phyloP scores from a whole-genome alignment of 2,797 vertebrate species.

The Adelosebastes latens region DNA sequence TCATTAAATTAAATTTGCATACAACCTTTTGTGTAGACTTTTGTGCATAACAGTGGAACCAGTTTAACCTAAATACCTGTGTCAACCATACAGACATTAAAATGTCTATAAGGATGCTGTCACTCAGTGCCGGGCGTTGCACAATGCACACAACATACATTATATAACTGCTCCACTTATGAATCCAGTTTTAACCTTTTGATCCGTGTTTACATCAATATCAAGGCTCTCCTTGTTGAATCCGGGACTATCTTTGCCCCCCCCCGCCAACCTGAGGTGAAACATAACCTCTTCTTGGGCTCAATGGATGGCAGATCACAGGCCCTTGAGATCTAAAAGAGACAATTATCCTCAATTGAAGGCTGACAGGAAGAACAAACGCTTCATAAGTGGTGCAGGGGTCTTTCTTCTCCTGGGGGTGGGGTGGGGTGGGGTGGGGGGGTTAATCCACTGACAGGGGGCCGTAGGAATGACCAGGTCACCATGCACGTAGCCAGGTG shows the following conservation, averaged over 20 bases:
- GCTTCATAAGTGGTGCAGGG: constrained; percentile 78
- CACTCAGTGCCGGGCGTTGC: background rate
- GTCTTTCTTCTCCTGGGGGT: constrained; percentile 62
- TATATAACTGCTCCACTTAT: background rate
- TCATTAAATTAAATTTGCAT: background rate
- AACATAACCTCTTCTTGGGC: constrained; percentile 74
- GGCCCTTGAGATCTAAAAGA: constrained; percentile 80
- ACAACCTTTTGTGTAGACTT: background rate
- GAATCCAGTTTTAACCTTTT: constrained; percentile 41
- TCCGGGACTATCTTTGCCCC: constrained; percentile 6
- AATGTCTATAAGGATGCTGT: background rate
- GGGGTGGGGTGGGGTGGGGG: constrained; percentile 14
- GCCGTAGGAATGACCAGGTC: constrained; percentile 70
- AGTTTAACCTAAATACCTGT: background rate
- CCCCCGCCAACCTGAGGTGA: constrained; percentile 55
- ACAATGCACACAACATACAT: background rate
- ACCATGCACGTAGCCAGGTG: constrained; percentile 47
- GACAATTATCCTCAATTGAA: constrained; percentile 87
- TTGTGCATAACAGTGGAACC: background rate
- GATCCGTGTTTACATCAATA: constrained; percentile 54
- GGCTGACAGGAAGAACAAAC: constrained; percentile 84
- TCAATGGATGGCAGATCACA: constrained; percentile 87
- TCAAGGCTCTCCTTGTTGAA: constrained; percentile 58
- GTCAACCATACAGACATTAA: background rate
- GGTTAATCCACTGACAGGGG: constrained; percentile 62